Evolutionary conservation across 2,888 invertebrate species (phyloP).

Genomic region (Aelia acuminata): DNA sequence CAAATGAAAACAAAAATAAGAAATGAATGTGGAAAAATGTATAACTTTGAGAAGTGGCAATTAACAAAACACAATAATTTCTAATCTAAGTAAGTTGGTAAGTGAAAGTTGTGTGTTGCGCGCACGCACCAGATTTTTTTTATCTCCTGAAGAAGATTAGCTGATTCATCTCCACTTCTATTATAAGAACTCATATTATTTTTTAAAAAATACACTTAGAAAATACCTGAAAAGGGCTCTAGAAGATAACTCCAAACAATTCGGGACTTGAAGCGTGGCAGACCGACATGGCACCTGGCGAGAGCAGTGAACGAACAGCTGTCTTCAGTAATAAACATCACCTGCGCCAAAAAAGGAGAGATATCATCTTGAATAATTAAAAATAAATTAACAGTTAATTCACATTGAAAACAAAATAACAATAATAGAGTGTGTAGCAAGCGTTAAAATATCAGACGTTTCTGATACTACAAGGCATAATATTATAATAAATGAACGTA

Average conservation of each 20-base stretch:
- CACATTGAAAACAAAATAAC: background rate
- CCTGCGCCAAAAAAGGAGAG: slow-evolving; percentile 25
- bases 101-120: too few species aligned
- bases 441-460: background rate
- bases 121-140: too few species aligned
- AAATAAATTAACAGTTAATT: background rate
- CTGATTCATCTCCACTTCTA: too few species aligned
- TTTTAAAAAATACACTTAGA: too few species aligned
- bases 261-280: background rate
- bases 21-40: too few species aligned
- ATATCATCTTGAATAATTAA: slow-evolving; percentile 25
- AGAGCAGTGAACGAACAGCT: background rate
- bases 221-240: background rate
- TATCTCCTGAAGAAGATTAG: too few species aligned
- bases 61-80: too few species aligned
- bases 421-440: background rate
- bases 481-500: background rate
- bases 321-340: slow-evolving; percentile 24
- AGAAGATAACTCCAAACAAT: background rate
- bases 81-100: too few species aligned
- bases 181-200: too few species aligned
- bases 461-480: background rate
- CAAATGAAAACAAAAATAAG: too few species aligned
- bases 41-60: too few species aligned
- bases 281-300: background rate